phyloP scores from a whole-genome alignment of 2,797 vertebrate genomes.

The Craterocephalus amniculus region DNA sequence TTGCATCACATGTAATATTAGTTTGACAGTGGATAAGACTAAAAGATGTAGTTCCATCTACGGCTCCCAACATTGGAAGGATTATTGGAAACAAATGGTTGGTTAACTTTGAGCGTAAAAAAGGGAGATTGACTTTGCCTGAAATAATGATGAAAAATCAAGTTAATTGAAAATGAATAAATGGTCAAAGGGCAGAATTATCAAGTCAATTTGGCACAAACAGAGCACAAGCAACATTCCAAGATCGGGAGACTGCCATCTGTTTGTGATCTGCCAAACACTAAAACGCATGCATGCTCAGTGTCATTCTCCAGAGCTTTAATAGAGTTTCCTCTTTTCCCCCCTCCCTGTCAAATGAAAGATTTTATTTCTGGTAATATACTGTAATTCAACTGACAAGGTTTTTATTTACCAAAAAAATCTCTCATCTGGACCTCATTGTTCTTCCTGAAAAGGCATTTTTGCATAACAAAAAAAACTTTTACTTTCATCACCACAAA shows the following conservation, averaged over 20 bases:
- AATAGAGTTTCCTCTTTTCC: slow-evolving; percentile 40
- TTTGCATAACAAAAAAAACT: not conserved
- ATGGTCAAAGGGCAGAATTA: slow-evolving; percentile 27
- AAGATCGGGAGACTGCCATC: slow-evolving; percentile 63
- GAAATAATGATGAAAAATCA: slow-evolving; percentile 7
- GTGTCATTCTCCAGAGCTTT: slow-evolving; percentile 55
- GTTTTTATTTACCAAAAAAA: slow-evolving; percentile 6
- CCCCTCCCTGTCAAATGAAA: slow-evolving; percentile 44
- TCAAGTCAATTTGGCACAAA: slow-evolving; percentile 45
- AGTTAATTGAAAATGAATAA: slow-evolving; percentile 1
- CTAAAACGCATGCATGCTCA: slow-evolving; percentile 54
- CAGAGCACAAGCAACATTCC: slow-evolving; percentile 62
- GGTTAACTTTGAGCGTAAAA: slow-evolving; percentile 4
- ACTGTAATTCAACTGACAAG: slow-evolving; percentile 16
- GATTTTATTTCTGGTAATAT: slow-evolving; percentile 19
- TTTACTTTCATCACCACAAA: not conserved
- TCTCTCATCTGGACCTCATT: not conserved
- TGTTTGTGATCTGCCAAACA: slow-evolving; percentile 70
- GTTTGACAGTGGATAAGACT: not conserved
- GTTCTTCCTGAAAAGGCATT: not conserved
- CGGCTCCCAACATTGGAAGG: not conserved
- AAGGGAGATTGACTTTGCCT: not conserved
- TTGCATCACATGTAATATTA: slow-evolving; percentile 54
- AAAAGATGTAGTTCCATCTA: slow-evolving; percentile 12
- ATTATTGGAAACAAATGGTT: slow-evolving; percentile 7